phyloP scores from a whole-genome alignment of 2,113 vertebrate genomes.

The Gorsachius goisagi region DNA sequence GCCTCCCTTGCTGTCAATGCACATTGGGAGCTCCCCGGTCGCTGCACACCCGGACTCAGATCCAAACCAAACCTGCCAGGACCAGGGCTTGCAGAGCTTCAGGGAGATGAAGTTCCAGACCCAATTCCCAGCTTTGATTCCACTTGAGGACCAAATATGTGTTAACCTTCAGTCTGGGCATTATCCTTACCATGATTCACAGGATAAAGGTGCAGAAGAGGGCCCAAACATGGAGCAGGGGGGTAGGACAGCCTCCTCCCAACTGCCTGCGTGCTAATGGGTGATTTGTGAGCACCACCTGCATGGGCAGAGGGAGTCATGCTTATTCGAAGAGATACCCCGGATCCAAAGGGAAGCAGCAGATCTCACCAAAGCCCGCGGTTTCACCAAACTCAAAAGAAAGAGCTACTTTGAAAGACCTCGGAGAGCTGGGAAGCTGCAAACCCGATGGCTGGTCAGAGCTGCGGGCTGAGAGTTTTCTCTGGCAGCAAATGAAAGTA shows the following conservation, averaged over 20 bases:
- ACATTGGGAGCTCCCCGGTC: background rate
- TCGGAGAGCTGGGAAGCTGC: background rate
- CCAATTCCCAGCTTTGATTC: background rate
- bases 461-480: slow-evolving; percentile 15
- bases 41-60: background rate
- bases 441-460: background rate
- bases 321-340: background rate
- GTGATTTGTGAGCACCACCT: background rate
- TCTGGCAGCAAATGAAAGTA: slow-evolving; percentile 58
- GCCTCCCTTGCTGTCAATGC: background rate
- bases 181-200: background rate
- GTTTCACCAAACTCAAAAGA: background rate
- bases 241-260: background rate
- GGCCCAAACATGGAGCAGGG: background rate
- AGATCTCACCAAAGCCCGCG: background rate
- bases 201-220: background rate
- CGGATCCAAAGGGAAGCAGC: background rate
- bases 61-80: background rate
- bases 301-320: background rate
- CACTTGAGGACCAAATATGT: background rate
- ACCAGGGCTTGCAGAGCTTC: background rate
- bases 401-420: background rate
- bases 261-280: fast-evolving
- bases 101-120: background rate
- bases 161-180: background rate